These are phyloP conservation scores for Drosophila albomicans DNA, from an alignment of 1,140 invertebrate genomes.

Conservation along the genomic window DNA sequence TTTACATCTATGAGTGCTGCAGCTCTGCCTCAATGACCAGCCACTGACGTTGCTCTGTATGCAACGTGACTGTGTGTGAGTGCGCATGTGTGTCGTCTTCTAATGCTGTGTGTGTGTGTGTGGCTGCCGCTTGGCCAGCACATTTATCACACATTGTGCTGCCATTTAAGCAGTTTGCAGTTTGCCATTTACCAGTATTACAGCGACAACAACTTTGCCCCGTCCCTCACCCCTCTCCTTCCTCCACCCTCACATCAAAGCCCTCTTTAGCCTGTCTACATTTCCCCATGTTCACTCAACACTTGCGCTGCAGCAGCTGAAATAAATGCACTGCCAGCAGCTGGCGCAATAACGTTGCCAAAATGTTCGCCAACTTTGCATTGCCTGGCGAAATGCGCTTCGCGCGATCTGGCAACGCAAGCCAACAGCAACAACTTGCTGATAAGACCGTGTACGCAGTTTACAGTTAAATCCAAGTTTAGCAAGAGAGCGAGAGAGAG, in stretches of 20 bases:
- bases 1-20: conserved; percentile 74
- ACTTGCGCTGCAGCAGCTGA: neutral
- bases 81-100: conserved; percentile 32
- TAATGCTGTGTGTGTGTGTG: conserved; percentile 45
- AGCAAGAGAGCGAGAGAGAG: neutral
- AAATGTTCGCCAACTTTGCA: neutral
- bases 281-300: neutral
- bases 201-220: conserved; percentile 36
- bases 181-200: conserved; percentile 52
- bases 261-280: neutral
- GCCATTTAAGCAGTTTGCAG: conserved; percentile 62
- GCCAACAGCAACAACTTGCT: neutral
- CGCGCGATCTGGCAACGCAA: conserved; percentile 23
- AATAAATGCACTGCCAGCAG: conserved; percentile 28
- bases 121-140: conserved; percentile 47
- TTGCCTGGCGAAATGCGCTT: neutral
- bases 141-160: conserved; percentile 77
- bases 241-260: neutral
- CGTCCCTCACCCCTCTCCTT: neutral
- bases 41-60: too few species aligned
- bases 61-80: neutral
- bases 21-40: conserved; percentile 4
- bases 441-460: neutral
- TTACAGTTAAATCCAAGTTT: neutral
- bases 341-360: conserved; percentile 1